Evolutionary conservation across 2,888 invertebrate genomes (phyloP), one percentile per base, ranked within the genome.

Genomic region (Cheilosia vernalis): DNA sequence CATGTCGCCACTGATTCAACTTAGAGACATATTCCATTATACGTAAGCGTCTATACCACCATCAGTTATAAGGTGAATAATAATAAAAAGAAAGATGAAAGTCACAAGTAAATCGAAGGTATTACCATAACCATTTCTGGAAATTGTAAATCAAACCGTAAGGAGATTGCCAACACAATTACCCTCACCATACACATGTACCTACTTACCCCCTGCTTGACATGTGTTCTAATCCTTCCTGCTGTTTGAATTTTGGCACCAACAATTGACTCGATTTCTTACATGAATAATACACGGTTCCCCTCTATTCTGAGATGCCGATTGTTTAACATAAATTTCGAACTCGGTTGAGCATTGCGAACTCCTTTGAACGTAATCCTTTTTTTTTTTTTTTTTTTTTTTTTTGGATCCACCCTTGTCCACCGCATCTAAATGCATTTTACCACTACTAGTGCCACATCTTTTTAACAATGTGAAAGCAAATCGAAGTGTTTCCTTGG

Each of bases 281-380:
- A 15, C 63, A 78, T 72, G 78, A 70, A 83, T 78, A 72, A 83
- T 78, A 66, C 60, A 78, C 37, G 61, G 30, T 13, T 27, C 53
- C 37, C 49, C 17, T 37, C 47, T n/a, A 67, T 19, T 53, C 49
- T 79, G 40, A 61, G 42, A 69, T 61, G 81, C 60, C 81, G 60
- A 85, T 77, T 85, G 81, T 81, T 85, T 85, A 85, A 70, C 81
- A 85, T 81, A 85, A 81, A 81, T 85, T 85, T 81, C 61, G 70
- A 85, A 76, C 76, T 77, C 85, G 76, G 81, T 85, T 81, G 85
- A 81, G 81, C 81, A 81, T 76, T 81, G 55, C 72, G 44, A 76
- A 81, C 76, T 85, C 76, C 66, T 66, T 85, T 58, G 77, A 72
- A 81, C 58, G 61, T 63, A 61, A 66, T 76, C 55, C 70, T 61